Percentiles rank a stretch among this genome's conserved stretches.
phyloP scores from a whole-genome alignment of 1,140 invertebrate genomes.

The Lasioglossum albipes region DNA sequence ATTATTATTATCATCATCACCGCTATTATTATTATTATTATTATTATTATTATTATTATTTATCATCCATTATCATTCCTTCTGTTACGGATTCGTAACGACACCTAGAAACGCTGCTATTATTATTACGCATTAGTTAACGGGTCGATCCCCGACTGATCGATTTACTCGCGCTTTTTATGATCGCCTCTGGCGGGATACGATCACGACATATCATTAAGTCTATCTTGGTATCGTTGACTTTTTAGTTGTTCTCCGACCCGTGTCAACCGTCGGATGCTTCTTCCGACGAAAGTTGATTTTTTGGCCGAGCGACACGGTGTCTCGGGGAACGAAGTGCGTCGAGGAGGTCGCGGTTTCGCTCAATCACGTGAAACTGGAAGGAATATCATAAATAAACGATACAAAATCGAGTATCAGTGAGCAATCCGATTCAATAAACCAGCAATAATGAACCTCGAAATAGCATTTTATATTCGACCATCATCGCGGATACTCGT shows the following conservation, averaged over 20 bases:
- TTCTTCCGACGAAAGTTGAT: not conserved
- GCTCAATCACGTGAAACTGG: too few relatives aligned
- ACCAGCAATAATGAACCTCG: too few relatives aligned
- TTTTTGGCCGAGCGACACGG: not conserved
- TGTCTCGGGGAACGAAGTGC: not conserved
- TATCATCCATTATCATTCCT: not conserved
- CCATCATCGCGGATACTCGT: too few relatives aligned
- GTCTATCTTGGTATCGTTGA: constrained; percentile 7
- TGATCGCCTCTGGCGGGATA: not conserved
- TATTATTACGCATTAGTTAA: not conserved
- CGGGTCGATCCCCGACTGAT: not conserved
- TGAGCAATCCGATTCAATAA: too few relatives aligned
- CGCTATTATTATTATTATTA: constrained; percentile 37
- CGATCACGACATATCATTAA: constrained; percentile 39
- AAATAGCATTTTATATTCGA: too few relatives aligned
- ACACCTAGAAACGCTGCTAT: not conserved
- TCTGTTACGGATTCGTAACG: not conserved
- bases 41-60: not conserved
- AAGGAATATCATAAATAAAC: not conserved
- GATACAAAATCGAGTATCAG: too few relatives aligned
- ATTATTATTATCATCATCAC: constrained; percentile 42
- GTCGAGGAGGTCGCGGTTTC: not conserved
- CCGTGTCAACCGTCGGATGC: not conserved
- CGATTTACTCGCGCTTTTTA: constrained; percentile 2
- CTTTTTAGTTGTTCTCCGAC: not conserved